Percentiles rank a stretch among this genome's conserved stretches.
Evolutionary conservation across 2,113 vertebrate species (phyloP).

Genomic region (Rissa tridactyla): DNA sequence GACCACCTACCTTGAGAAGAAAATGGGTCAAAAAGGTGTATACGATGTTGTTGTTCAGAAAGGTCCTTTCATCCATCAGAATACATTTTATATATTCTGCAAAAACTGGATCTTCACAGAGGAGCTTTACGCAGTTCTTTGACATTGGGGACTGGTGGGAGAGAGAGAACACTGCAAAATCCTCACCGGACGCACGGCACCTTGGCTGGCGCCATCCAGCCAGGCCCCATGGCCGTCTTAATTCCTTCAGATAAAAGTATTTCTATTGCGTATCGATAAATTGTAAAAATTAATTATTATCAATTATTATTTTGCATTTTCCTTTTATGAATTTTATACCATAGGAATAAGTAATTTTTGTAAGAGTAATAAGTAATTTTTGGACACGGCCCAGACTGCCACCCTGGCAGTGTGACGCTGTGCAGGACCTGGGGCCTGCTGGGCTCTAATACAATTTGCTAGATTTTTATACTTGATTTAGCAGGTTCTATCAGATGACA

Average conservation of each 20-base stretch:
- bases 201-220: not conserved
- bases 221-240: not conserved
- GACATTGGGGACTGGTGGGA: constrained; percentile 85
- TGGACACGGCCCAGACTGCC: not conserved
- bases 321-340: not conserved
- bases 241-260: not conserved
- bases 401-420: rapidly evolving
- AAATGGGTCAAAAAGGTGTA: constrained; percentile 97
- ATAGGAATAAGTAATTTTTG: not conserved
- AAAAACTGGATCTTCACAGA: constrained; percentile 96
- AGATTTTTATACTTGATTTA: not conserved
- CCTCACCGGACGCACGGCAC: not conserved
- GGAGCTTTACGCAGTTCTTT: constrained; percentile 94
- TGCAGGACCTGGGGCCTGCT: not conserved
- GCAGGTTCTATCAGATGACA: not conserved
- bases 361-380: not conserved
- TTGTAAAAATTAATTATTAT: not conserved
- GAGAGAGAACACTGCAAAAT: not conserved
- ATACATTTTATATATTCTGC: constrained; percentile 98
- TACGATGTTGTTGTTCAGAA: constrained; percentile 92
- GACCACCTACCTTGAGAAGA: constrained; percentile 85
- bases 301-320: not conserved
- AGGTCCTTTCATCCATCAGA: constrained; percentile 95
- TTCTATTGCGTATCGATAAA: not conserved
- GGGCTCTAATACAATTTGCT: not conserved